These are phyloP conservation scores for Notodonta dromedarius DNA, from an alignment of 2,888 invertebrate genomes.

Conservation along the genomic window DNA sequence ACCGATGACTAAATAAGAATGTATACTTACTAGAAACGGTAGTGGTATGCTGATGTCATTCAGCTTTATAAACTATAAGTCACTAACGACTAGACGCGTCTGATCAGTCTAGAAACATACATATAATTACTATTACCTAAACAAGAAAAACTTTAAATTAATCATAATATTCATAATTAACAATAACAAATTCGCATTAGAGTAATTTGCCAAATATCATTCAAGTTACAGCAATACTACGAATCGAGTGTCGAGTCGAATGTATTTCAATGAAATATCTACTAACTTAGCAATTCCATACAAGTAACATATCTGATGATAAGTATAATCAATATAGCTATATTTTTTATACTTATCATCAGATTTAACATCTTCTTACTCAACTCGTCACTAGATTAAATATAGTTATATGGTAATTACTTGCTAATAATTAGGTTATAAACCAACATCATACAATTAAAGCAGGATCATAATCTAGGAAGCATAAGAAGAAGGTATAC, in stretches of 20 bases:
- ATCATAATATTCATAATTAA: conserved; percentile 12
- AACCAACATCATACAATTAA: neutral
- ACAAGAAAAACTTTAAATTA: neutral
- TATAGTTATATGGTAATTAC: too few species aligned
- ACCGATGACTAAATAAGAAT: neutral
- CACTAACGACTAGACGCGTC: conserved; percentile 14
- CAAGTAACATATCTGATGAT: too few species aligned
- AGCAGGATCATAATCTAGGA: neutral
- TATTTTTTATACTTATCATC: neutral
- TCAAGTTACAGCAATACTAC: neutral
- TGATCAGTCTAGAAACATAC: conserved; percentile 17
- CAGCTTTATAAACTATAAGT: conserved; percentile 5
- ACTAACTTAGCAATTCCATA: too few species aligned
- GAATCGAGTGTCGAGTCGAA: neutral
- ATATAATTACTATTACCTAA: conserved; percentile 13
- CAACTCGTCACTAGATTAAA: too few species aligned
- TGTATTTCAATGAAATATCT: neutral
- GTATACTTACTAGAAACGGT: neutral
- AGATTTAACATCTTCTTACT: too few species aligned
- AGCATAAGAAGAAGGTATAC: too few species aligned
- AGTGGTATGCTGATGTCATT: too few species aligned
- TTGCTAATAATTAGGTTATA: neutral
- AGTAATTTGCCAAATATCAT: conserved; percentile 2
- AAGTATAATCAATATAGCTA: too few species aligned
- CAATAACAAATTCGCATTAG: conserved; percentile 15